These are phyloP conservation scores for Hystrix brachyura DNA, from an alignment of 2,113 vertebrate species.

Conservation along the genomic window DNA sequence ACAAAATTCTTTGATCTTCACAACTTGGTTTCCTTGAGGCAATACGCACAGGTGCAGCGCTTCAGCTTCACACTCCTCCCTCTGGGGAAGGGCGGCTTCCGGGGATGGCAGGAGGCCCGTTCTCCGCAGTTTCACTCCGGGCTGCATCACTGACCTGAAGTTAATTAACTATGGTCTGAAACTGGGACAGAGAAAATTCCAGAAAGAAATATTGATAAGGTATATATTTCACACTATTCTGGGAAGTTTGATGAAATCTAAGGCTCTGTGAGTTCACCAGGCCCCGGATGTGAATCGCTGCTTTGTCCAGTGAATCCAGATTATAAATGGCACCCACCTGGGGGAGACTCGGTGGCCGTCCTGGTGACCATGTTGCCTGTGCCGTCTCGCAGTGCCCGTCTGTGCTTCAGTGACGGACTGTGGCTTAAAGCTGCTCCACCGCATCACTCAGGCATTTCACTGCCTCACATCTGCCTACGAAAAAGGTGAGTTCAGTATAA, in stretches of 20 bases:
- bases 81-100: no score
- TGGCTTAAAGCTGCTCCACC: neutral
- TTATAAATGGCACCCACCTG: neutral
- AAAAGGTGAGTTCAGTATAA: no score
- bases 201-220: neutral
- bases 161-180: neutral
- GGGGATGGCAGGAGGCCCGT: neutral
- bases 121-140: neutral
- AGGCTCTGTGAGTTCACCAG: accelerated
- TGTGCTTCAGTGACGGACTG: neutral
- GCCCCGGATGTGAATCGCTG: neutral
- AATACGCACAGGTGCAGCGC: neutral
- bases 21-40: neutral
- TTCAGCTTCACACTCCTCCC: neutral
- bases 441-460: neutral
- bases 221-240: neutral
- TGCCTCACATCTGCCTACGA: neutral
- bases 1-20: neutral
- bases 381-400: neutral
- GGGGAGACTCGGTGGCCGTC: neutral
- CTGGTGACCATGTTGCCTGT: neutral
- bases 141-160: neutral
- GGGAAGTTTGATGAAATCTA: neutral
- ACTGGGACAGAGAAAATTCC: neutral
- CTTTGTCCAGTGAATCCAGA: neutral